Evolutionary conservation across 2,113 vertebrate genomes (phyloP).

Genomic region (Brachypodius melanocephalos): DNA sequence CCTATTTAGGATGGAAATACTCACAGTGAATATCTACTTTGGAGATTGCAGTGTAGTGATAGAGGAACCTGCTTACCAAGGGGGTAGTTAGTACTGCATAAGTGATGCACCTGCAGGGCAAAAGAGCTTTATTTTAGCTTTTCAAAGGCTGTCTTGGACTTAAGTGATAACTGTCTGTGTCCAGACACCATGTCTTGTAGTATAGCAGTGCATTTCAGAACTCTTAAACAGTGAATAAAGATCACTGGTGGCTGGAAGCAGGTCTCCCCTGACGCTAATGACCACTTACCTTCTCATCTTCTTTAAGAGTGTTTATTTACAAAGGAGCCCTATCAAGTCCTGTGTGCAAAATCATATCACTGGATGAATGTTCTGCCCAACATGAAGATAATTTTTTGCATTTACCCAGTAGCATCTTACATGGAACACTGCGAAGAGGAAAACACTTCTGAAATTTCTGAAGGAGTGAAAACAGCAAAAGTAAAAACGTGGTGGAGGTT

Average conservation of each 20-base stretch:
- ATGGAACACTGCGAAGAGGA: background rate
- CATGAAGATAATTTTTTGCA: background rate
- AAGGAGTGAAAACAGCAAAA: background rate
- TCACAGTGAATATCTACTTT: background rate
- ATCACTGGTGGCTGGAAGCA: background rate
- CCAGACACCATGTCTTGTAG: background rate
- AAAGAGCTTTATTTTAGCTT: slow-evolving; percentile 32
- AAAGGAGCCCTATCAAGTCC: background rate
- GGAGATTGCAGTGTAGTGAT: background rate
- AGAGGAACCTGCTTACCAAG: background rate
- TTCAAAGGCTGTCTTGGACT: slow-evolving; percentile 26
- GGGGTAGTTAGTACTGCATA: slow-evolving; percentile 6
- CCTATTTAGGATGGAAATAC: slow-evolving; percentile 11
- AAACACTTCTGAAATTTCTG: background rate
- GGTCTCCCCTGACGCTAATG: background rate
- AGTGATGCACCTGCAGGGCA: background rate
- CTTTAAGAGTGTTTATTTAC: background rate
- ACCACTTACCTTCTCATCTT: background rate
- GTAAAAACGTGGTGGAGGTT: background rate
- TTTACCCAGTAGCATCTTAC: background rate
- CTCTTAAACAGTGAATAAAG: background rate
- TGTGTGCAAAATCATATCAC: background rate
- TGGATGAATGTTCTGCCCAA: background rate
- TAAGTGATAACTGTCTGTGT: background rate
- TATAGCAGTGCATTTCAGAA: background rate